Evolutionary conservation across 2,797 vertebrate genomes (phyloP).

Genomic region (Danio choprae): DNA sequence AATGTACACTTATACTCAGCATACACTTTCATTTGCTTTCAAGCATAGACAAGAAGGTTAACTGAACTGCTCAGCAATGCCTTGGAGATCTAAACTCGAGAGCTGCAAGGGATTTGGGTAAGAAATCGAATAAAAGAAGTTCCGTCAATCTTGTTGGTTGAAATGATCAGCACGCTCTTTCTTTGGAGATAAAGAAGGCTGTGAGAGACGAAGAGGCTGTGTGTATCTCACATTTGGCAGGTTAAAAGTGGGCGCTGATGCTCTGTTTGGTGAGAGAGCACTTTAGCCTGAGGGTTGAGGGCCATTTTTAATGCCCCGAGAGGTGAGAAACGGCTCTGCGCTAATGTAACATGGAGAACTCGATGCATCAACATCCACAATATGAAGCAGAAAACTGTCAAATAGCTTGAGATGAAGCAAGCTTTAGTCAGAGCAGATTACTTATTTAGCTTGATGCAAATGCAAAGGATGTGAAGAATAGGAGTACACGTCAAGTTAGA

Average conservation of each 20-base stretch:
- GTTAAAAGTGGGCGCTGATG: slow-evolving; percentile 36
- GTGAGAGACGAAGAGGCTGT: slow-evolving; percentile 25
- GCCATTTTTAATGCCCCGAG: slow-evolving; percentile 30
- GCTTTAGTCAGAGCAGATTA: background rate
- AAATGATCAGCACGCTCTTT: slow-evolving; percentile 35
- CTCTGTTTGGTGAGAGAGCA: slow-evolving; percentile 39
- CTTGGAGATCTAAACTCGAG: slow-evolving; percentile 21
- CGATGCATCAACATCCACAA: background rate
- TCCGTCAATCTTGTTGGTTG: slow-evolving; percentile 24
- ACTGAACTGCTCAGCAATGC: slow-evolving; percentile 25
- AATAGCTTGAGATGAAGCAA: background rate
- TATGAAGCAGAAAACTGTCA: background rate
- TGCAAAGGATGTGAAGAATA: slow-evolving; percentile 15
- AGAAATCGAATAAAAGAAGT: slow-evolving; percentile 6
- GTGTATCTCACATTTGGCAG: slow-evolving; percentile 45
- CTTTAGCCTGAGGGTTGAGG: slow-evolving; percentile 36
- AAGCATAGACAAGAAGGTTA: slow-evolving; percentile 32
- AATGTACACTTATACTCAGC: too few relatives aligned
- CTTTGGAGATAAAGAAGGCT: slow-evolving; percentile 30
- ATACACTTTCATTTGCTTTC: background rate
- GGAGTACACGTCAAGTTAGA: background rate
- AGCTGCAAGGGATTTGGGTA: background rate
- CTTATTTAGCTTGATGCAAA: background rate
- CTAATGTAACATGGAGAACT: slow-evolving; percentile 36
- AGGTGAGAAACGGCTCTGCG: slow-evolving; percentile 37